Conservation (phyloP, 2,113 vertebrate genomes). For the Addax nasomaculatus region DNA sequence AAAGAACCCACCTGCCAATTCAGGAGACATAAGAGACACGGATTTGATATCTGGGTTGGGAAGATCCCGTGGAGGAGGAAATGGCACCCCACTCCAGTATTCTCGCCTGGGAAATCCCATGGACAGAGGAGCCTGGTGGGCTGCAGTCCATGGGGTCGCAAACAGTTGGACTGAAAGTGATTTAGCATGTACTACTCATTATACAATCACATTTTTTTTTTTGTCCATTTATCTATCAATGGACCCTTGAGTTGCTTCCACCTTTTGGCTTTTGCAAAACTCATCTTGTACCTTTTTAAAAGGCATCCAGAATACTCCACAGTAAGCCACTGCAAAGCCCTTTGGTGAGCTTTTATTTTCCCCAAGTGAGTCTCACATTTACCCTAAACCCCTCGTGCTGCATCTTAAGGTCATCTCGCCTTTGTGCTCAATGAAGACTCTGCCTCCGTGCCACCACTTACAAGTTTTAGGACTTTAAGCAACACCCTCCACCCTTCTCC, state of each 20-base stretch:
- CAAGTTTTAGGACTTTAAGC: background rate
- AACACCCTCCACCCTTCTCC: background rate
- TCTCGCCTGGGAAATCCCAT: background rate
- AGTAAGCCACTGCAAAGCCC: background rate
- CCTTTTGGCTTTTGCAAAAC: background rate
- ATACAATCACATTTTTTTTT: background rate
- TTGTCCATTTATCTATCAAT: background rate
- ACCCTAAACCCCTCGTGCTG: background rate
- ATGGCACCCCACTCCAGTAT: background rate
- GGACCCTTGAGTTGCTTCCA: background rate
- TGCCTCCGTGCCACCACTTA: background rate
- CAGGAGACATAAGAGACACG: rapidly evolving
- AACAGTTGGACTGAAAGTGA: background rate
- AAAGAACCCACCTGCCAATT: background rate
- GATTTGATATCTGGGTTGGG: background rate
- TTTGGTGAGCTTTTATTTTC: background rate
- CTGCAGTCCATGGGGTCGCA: background rate
- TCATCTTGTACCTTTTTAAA: background rate
- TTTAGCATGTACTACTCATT: background rate
- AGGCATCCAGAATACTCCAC: background rate
- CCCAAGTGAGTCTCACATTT: background rate
- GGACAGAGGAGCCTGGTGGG: background rate
- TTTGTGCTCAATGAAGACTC: rapidly evolving
- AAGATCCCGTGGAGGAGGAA: background rate
- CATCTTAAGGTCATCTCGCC: background rate